Conservation (phyloP, 92 coral and sea anemone species). For the Epizoanthus ramosus region DNA sequence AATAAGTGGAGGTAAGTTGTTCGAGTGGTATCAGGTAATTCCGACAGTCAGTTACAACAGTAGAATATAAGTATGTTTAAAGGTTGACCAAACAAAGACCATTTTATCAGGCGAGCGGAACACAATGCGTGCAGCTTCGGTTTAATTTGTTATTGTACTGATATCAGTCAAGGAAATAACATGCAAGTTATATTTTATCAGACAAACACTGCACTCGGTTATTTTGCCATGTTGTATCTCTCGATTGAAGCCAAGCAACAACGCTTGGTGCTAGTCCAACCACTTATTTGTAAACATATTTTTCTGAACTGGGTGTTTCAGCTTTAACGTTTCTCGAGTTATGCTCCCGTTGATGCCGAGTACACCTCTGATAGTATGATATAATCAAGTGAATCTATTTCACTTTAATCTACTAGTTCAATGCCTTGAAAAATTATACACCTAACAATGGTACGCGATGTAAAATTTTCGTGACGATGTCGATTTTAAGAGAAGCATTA, state of each 20-base stretch:
- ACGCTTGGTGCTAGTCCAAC: not conserved
- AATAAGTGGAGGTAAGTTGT: not conserved
- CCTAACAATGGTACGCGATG: no score
- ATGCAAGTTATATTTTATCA: no score
- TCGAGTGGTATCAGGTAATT: not conserved
- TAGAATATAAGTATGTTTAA: not conserved
- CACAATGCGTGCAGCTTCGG: not conserved
- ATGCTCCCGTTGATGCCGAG: no score
- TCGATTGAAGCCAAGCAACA: not conserved
- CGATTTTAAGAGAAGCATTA: no score
- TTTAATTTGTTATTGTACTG: no score
- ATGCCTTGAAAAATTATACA: no score
- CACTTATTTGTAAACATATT: not conserved
- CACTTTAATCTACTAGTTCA: no score
- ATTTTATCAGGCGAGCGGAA: not conserved
- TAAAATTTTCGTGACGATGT: no score
- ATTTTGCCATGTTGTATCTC: not conserved
- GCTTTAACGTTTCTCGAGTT: not conserved
- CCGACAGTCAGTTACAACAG: no score
- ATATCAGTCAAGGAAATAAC: no score
- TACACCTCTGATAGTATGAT: no score
- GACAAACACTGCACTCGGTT: not conserved
- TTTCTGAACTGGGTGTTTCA: not conserved
- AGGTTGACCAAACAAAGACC: not conserved
- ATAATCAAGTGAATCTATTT: no score